Conservation (phyloP, 2,888 invertebrate species). For the Teleogryllus oceanicus region DNA sequence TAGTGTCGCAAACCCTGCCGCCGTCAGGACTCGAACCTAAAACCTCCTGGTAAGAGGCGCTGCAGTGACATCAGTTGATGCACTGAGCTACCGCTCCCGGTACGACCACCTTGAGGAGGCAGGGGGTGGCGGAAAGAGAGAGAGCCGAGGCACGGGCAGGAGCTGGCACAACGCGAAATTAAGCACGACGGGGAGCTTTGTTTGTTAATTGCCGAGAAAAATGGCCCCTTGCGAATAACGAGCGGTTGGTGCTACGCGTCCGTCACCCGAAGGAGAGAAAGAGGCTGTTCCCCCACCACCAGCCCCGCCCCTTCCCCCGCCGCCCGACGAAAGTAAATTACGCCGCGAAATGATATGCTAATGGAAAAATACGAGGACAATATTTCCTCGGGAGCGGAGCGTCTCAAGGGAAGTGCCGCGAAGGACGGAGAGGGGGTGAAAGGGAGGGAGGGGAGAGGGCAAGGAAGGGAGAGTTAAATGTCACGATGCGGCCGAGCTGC, state of each 20-base stretch:
- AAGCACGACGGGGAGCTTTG: background rate
- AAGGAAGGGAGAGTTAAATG: background rate
- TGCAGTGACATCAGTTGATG: too few species aligned
- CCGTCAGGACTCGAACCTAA: too few species aligned
- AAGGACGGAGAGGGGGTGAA: background rate
- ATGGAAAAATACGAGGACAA: background rate
- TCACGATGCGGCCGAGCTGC: background rate
- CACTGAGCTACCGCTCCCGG: too few species aligned
- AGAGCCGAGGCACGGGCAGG: background rate
- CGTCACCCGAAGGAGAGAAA: background rate
- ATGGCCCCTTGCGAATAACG: background rate
- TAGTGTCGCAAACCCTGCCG: too few species aligned
- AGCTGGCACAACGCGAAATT: background rate
- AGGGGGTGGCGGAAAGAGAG: background rate
- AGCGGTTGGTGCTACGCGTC: background rate
- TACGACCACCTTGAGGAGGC: too few species aligned
- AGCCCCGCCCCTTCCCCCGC: background rate
- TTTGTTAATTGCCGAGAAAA: slow-evolving; percentile 10
- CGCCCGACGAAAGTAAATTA: background rate
- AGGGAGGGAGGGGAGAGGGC: background rate
- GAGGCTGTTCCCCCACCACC: background rate
- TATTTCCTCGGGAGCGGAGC: background rate
- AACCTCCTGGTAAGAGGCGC: too few species aligned
- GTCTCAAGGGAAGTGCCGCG: background rate
- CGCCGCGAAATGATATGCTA: slow-evolving; percentile 18